phyloP scores from a whole-genome alignment of 2,113 vertebrate genomes.

The Phainopepla nitens region DNA sequence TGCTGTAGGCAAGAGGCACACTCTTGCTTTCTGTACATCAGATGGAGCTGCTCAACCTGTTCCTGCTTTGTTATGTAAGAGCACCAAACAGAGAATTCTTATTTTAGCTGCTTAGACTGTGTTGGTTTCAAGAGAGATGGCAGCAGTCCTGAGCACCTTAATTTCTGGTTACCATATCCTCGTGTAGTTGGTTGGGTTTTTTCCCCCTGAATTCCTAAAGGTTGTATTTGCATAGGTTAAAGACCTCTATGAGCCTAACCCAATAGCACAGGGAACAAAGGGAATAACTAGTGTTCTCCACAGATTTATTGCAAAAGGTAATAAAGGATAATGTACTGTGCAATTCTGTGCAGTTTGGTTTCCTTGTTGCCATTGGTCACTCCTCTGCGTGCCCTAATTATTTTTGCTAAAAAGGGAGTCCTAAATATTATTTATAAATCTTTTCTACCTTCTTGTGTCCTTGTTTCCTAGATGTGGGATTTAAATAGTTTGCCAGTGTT shows the following conservation, averaged over 20 bases:
- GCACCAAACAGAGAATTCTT: background rate
- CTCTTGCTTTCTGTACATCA: accelerated
- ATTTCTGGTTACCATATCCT: background rate
- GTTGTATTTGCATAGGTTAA: background rate
- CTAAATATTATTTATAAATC: background rate
- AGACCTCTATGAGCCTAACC: background rate
- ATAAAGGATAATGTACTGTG: background rate
- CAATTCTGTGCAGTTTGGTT: background rate
- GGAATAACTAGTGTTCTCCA: background rate
- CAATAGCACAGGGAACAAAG: background rate
- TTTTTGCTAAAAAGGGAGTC: background rate
- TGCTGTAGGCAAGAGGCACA: background rate
- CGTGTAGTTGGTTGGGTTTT: background rate
- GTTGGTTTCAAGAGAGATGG: background rate
- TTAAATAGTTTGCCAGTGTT: background rate
- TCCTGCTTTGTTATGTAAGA: background rate
- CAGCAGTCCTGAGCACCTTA: background rate
- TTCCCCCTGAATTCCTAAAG: background rate
- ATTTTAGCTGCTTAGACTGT: background rate
- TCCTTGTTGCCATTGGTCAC: background rate
- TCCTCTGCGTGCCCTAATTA: background rate
- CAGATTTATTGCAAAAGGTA: background rate
- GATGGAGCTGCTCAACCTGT: background rate
- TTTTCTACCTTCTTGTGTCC: background rate
- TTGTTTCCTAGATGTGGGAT: background rate